Conservation (phyloP, 2,888 invertebrate genomes). For the Tetheella fluctuosa region DNA sequence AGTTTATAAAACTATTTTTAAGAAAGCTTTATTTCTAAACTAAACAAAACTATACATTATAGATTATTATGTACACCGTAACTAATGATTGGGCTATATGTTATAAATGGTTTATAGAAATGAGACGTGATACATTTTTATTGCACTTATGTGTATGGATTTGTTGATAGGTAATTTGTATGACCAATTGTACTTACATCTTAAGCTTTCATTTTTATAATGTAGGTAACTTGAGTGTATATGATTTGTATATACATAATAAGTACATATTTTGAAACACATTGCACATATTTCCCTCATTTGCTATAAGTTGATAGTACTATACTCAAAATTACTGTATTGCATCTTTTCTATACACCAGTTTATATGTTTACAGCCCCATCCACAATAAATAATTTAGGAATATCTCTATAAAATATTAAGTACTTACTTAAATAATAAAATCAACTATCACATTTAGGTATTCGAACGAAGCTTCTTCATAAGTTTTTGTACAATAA, state of each 20-base stretch:
- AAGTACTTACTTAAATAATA: conserved; percentile 82
- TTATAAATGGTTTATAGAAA: conserved; percentile 50
- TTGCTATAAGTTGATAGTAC: background rate
- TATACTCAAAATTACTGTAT: background rate
- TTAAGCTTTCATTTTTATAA: background rate
- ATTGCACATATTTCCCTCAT: too few relatives aligned
- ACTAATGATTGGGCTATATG: conserved; percentile 36
- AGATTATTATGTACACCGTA: conserved; percentile 61
- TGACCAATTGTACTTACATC: background rate
- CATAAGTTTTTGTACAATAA: conserved; percentile 69
- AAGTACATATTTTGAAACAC: too few relatives aligned
- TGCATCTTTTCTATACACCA: conserved; percentile 37
- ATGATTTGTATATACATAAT: background rate
- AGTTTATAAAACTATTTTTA: conserved; percentile 51
- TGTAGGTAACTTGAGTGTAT: background rate
- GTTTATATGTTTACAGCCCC: conserved; percentile 40
- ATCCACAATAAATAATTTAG: conserved; percentile 79
- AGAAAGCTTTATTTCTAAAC: conserved; percentile 41
- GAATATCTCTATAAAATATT: conserved; percentile 77
- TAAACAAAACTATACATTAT: conserved; percentile 51
- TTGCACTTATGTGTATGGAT: conserved; percentile 15
- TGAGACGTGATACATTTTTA: conserved; percentile 26
- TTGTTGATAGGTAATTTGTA: conserved; percentile 1
- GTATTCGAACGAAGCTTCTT: conserved; percentile 77
- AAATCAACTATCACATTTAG: conserved; percentile 82